Conservation (phyloP, 2,113 vertebrate genomes). For the Pipra filicauda region DNA sequence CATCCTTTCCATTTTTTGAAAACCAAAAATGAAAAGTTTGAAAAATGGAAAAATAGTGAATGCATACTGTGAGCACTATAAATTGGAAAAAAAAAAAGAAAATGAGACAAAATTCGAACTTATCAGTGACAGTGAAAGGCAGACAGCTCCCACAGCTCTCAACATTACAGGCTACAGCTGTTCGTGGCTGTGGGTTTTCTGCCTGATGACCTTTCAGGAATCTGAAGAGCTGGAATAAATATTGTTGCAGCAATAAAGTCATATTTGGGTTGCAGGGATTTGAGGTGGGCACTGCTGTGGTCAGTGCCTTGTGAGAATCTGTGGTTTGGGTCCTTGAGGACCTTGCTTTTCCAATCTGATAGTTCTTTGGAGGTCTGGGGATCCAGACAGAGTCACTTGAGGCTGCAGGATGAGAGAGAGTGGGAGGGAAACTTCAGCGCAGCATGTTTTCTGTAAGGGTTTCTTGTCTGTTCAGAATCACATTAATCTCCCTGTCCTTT, state of each 20-base stretch:
- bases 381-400: not conserved
- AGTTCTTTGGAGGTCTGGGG: not conserved
- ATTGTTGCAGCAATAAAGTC: not conserved
- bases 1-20: not conserved
- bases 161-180: slow-evolving; percentile 50
- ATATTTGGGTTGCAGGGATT: not conserved
- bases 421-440: not conserved
- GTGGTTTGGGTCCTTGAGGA: not conserved
- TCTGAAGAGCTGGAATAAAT: not conserved
- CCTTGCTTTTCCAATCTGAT: not conserved
- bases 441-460: not conserved
- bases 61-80: not conserved
- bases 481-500: not conserved
- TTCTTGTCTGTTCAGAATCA: slow-evolving; percentile 5
- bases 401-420: not conserved
- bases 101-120: not conserved
- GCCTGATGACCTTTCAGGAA: not conserved
- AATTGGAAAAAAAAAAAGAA: not conserved
- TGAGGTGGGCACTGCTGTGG: not conserved
- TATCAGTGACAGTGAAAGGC: slow-evolving; percentile 38
- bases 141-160: slow-evolving; percentile 33
- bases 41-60: not conserved
- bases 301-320: not conserved
- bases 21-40: not conserved
- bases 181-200: slow-evolving; percentile 14